Conservation (phyloP, 1,140 invertebrate species). For the Drosophila eugracilis region DNA sequence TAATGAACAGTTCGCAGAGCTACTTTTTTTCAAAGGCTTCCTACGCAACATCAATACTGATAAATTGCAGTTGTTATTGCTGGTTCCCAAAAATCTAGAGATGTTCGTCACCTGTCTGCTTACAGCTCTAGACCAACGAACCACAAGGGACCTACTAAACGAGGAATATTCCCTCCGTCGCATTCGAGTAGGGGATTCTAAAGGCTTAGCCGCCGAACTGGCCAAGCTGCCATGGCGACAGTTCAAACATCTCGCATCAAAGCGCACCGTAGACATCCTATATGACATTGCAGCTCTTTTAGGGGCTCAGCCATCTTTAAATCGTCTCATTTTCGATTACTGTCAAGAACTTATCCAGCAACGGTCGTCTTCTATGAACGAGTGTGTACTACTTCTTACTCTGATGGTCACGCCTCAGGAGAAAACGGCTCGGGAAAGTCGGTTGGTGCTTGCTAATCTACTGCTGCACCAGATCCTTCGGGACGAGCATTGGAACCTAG, state of each 20-base stretch:
- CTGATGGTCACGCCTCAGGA: conserved; percentile 46
- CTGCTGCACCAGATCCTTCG: conserved; percentile 57
- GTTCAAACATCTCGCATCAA: conserved; percentile 67
- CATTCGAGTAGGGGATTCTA: conserved; percentile 35
- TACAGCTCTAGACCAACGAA: conserved; percentile 55
- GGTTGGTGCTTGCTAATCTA: conserved; percentile 43
- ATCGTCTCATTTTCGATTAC: conserved; percentile 63
- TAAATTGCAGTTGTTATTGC: conserved; percentile 58
- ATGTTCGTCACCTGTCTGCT: conserved; percentile 72
- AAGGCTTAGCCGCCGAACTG: conserved; percentile 33
- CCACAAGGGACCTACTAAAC: conserved; percentile 56
- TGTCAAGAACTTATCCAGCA: conserved; percentile 63
- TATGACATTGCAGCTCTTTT: conserved; percentile 65
- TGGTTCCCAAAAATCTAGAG: conserved; percentile 71
- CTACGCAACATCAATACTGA: conserved; percentile 56
- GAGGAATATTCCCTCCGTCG: conserved; percentile 70
- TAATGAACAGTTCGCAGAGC: conserved; percentile 69
- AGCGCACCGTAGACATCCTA: conserved; percentile 46
- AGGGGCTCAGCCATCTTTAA: conserved; percentile 39
- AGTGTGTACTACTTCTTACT: conserved; percentile 61
- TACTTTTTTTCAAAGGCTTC: conserved; percentile 80
- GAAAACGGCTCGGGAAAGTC: conserved; percentile 23
- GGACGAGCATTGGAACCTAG: conserved; percentile 78
- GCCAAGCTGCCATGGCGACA: conserved; percentile 69
- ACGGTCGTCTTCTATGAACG: conserved; percentile 65